Percentiles rank a stretch among this genome's conserved stretches.
phyloP scores from a whole-genome alignment of 2,797 vertebrate genomes.

The Pogonophryne albipinna region DNA sequence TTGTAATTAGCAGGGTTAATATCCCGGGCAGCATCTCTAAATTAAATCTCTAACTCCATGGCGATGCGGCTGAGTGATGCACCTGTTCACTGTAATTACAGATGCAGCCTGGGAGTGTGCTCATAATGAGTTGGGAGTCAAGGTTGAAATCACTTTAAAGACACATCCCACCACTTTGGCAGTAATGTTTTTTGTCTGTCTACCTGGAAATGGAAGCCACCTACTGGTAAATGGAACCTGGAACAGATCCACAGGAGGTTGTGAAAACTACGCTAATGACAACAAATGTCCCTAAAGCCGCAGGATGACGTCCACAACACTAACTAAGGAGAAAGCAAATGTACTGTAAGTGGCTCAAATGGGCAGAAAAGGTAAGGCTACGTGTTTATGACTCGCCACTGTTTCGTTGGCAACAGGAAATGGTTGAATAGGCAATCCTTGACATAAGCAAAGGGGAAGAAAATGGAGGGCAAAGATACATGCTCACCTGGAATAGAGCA shows the following conservation, averaged over 20 bases:
- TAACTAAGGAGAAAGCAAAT: not conserved
- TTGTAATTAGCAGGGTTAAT: constrained; percentile 86
- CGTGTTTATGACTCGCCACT: not conserved
- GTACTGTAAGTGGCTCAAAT: not conserved
- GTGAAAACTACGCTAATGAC: not conserved
- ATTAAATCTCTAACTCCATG: constrained; percentile 82
- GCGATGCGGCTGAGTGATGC: constrained; percentile 76
- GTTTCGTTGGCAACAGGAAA: not conserved
- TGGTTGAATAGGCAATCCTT: not conserved
- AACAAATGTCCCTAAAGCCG: not conserved
- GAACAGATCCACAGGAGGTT: constrained; percentile 1
- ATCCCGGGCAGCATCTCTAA: constrained; percentile 82
- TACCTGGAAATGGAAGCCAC: constrained; percentile 30
- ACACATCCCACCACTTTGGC: constrained; percentile 58
- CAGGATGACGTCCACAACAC: not conserved
- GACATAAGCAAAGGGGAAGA: not conserved
- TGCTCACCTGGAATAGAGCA: not conserved
- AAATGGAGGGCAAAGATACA: not conserved
- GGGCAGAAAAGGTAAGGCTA: not conserved
- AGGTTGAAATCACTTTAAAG: constrained; percentile 79
- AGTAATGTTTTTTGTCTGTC: constrained; percentile 49
- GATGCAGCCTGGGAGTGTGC: constrained; percentile 69
- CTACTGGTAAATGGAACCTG: constrained; percentile 34
- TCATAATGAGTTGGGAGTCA: constrained; percentile 77
- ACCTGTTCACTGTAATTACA: constrained; percentile 83